These are phyloP conservation scores for Nowickia ferox DNA, from an alignment of 2,888 invertebrate species.

Conservation along the genomic window DNA sequence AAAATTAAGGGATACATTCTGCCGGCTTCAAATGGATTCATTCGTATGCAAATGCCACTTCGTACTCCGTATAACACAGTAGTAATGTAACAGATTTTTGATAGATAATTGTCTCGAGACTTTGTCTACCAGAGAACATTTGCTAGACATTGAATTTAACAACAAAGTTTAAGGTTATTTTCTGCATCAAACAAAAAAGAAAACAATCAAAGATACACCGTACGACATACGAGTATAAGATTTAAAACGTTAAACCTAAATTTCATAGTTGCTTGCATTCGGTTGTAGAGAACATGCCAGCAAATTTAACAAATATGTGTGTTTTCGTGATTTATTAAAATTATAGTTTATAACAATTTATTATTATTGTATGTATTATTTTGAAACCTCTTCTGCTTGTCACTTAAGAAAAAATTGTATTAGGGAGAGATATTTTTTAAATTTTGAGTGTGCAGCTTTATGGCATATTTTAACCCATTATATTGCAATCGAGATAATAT, in stretches of 20 bases:
- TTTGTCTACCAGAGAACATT: constrained; percentile 42
- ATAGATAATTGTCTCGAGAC: constrained; percentile 52
- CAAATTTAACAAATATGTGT: constrained; percentile 30
- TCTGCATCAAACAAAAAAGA: neutral
- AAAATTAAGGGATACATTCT: too few relatives aligned
- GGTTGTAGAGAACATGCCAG: constrained; percentile 10
- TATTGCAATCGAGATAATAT: too few relatives aligned
- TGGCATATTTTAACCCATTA: too few relatives aligned
- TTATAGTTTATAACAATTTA: constrained; percentile 57
- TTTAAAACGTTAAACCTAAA: constrained; percentile 9
- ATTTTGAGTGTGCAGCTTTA: too few relatives aligned
- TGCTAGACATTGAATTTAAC: constrained; percentile 31
- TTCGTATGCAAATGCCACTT: neutral
- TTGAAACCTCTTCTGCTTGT: neutral
- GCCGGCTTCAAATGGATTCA: neutral
- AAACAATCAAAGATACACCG: neutral
- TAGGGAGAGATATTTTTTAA: too few relatives aligned
- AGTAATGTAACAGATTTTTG: constrained; percentile 40
- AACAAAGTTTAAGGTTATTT: constrained; percentile 34
- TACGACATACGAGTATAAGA: neutral
- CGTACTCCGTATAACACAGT: neutral
- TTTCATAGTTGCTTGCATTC: neutral
- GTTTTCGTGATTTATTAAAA: constrained; percentile 63
- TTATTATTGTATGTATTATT: constrained; percentile 24
- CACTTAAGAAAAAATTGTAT: neutral